Evolutionary conservation across 1,140 invertebrate genomes (phyloP), one percentile per base, ranked within the genome.

Genomic region (Eulimnadia texana): DNA sequence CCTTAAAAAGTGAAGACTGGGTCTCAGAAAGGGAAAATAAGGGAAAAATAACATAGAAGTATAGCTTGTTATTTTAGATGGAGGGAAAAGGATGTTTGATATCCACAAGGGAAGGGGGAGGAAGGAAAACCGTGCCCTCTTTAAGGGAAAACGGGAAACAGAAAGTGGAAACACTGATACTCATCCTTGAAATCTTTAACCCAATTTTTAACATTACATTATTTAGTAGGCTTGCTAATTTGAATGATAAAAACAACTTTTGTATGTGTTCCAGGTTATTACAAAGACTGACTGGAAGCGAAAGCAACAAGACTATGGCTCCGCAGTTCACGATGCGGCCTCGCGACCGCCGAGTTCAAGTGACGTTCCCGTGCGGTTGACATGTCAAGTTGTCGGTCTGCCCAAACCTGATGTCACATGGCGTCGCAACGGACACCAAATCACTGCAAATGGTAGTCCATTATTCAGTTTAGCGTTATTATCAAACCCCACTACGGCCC

Each of bases 291-390:
- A 65, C 64, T 0, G 57, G 63, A 55, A 62, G 63, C 50, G 65
- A 67, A 24, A 50, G 49, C 1, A 63, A 61, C 11, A 50, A 58
- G 22, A 53, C 51, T 49, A 65, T 69, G 58, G 69, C 88, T 1
- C 91, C 90, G 0, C 84, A 90, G 67, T 93, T 93, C 68, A 90
- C 87, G 0, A 90, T 91, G 83, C 79, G 86, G 23, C 73, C 93
- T 24, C 78, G 86, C n/a, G 87, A 91, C 69, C 78, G 88, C 57
- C 77, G 86, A 9, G 85, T 90, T 0, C 85, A 90, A 69, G 79
- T 83, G 3, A 85, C 85, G 0, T 90, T 86, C 90, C 82, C 13
- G 90, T 85, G 55, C 82, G 86, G 64, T 77, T 97, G 23, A 88
- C 90, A 1, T 90, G 93, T 71, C 87, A 92, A 73, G 80, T 87